Conservation (phyloP, 2,113 vertebrate genomes). For the Macquaria australasica region DNA sequence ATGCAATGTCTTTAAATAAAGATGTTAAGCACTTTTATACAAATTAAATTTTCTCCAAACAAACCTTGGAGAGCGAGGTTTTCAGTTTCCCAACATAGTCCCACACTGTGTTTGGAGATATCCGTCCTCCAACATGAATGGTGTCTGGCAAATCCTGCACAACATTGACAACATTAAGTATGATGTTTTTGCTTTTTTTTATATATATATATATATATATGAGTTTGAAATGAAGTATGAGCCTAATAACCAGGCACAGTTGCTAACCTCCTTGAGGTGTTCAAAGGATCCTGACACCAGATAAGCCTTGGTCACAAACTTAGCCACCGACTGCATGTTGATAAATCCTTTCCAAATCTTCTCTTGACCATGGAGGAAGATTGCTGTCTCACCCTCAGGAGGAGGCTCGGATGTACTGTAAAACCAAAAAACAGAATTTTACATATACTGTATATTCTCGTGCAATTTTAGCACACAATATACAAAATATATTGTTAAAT, state of each 20-base stretch:
- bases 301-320: slow-evolving; percentile 99
- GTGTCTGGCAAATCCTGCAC: slow-evolving; percentile 97
- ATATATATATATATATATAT: too few species aligned
- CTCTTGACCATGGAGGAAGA: slow-evolving; percentile 94
- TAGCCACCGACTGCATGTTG: slow-evolving; percentile 97
- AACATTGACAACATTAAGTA: slow-evolving; percentile 4
- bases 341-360: slow-evolving; percentile 99
- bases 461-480: background rate
- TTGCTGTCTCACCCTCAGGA: slow-evolving; percentile 91
- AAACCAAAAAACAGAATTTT: slow-evolving; percentile 45
- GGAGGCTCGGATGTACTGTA: slow-evolving; percentile 88
- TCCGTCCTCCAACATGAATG: slow-evolving; percentile 96
- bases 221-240: background rate
- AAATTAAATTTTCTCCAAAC: slow-evolving; percentile 7
- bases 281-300: slow-evolving; percentile 97
- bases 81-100: slow-evolving; percentile 98
- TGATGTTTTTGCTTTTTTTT: too few species aligned
- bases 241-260: background rate
- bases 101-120: slow-evolving; percentile 96
- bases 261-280: slow-evolving; percentile 94
- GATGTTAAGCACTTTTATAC: background rate
- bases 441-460: too few species aligned
- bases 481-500: background rate
- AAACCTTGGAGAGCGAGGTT: slow-evolving; percentile 96
- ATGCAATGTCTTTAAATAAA: background rate